A percentile compares a stretch with the other conserved stretches of the same genome.
Conservation (phyloP, 2,888 invertebrate genomes). For the Sialis lutaria region DNA sequence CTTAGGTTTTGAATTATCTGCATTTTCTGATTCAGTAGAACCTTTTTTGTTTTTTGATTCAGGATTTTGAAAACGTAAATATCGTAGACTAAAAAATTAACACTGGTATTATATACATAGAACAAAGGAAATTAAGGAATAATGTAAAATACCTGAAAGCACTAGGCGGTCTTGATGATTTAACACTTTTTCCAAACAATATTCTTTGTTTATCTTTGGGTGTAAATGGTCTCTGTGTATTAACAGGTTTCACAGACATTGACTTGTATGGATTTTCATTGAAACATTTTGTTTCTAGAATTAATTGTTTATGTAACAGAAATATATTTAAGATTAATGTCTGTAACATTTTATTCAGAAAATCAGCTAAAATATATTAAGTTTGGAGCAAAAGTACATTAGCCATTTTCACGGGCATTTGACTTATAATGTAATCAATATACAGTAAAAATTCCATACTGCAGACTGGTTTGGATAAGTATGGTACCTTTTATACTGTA, state of each 20-base stretch:
- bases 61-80: conserved; percentile 36
- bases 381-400: too few species aligned
- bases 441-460: too few species aligned
- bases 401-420: too few species aligned
- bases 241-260: conserved; percentile 34
- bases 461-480: too few species aligned
- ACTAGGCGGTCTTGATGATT: conserved; percentile 46
- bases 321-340: too few species aligned
- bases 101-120: background rate
- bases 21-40: too few species aligned
- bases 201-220: conserved; percentile 65
- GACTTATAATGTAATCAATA: too few species aligned
- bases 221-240: conserved; percentile 72
- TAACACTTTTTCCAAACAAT: conserved; percentile 45
- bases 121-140: background rate
- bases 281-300: conserved; percentile 19
- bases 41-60: conserved; percentile 11
- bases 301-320: too few species aligned
- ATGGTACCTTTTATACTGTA: too few species aligned
- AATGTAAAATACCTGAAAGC: conserved; percentile 44
- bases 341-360: background rate
- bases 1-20: too few species aligned
- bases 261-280: conserved; percentile 21
- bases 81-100: conserved; percentile 35
- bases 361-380: too few species aligned